phyloP scores from a whole-genome alignment of 1,140 invertebrate species.

The Micrasema longulum region DNA sequence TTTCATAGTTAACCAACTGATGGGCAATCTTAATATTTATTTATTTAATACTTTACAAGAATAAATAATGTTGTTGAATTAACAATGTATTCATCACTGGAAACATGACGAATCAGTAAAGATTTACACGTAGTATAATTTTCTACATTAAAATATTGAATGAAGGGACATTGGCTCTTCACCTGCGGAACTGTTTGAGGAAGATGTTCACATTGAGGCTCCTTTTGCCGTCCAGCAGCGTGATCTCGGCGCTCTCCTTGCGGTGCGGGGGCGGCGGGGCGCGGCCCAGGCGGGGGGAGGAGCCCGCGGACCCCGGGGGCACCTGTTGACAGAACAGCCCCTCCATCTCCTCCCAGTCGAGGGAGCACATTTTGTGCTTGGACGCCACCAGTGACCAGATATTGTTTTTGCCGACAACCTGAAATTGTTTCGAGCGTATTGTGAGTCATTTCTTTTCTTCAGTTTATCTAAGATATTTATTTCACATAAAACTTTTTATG shows the following conservation, averaged over 20 bases:
- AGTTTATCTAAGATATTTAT: no score
- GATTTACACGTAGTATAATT: no score
- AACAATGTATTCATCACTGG: no score
- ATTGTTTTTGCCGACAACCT: slow-evolving; percentile 88
- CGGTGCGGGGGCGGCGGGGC: slow-evolving; percentile 65
- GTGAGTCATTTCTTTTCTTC: no score
- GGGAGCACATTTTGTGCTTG: slow-evolving; percentile 82
- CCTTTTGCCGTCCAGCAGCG: slow-evolving; percentile 91
- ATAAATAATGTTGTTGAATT: no score
- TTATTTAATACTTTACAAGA: no score
- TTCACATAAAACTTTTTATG: no score
- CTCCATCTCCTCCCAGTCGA: slow-evolving; percentile 94
- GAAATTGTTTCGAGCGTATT: slow-evolving; percentile 27
- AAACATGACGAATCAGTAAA: no score
- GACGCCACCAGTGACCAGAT: slow-evolving; percentile 92
- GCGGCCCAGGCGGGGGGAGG: slow-evolving; percentile 70
- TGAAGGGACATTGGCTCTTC: no score
- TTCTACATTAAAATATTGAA: no score
- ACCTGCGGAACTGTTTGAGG: slow-evolving; percentile 95
- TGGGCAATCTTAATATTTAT: no score
- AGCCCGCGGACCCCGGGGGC: slow-evolving; percentile 69
- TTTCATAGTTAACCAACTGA: no score
- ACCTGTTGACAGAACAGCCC: slow-evolving; percentile 90
- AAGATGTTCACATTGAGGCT: slow-evolving; percentile 98
- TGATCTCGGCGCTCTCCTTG: slow-evolving; percentile 83